These are phyloP conservation scores for Drosophila seclusa DNA, from an alignment of 2,888 invertebrate species.

Conservation along the genomic window DNA sequence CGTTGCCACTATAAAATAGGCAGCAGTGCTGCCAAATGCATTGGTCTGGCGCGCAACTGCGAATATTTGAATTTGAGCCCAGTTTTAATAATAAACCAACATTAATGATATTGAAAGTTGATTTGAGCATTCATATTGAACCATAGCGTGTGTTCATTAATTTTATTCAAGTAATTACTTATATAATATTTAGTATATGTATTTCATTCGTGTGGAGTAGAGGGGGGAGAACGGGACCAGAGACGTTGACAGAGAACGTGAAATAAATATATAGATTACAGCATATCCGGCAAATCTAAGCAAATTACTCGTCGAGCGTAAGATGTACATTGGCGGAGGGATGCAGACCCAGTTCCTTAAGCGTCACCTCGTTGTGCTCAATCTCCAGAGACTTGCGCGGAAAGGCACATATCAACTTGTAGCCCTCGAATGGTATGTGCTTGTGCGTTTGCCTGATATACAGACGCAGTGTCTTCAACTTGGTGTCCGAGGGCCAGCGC, in stretches of 20 bases:
- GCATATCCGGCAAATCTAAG: constrained; percentile 11
- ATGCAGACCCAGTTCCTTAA: constrained; percentile 83
- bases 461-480: constrained; percentile 78
- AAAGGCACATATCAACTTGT: constrained; percentile 84
- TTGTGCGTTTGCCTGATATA: constrained; percentile 82
- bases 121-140: constrained; percentile 10
- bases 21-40: constrained; percentile 1
- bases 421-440: constrained; percentile 81
- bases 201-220: constrained; percentile 40
- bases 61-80: constrained; percentile 12
- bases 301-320: constrained; percentile 81
- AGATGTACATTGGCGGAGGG: constrained; percentile 84
- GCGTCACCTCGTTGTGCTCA: constrained; percentile 76
- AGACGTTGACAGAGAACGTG: constrained; percentile 34
- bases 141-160: constrained; percentile 10
- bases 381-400: constrained; percentile 83
- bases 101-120: neutral
- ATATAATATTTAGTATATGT: constrained; percentile 41
- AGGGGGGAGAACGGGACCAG: constrained; percentile 7
- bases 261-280: constrained; percentile 44
- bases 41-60: neutral
- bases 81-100: neutral
- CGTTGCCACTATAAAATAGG: constrained; percentile 27
- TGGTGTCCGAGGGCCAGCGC: constrained; percentile 84
- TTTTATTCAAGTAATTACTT: constrained; percentile 45